A percentile compares a stretch with the other conserved stretches of the same genome.
phyloP scores from a whole-genome alignment of 1,140 invertebrate genomes.

The Drosophila simulans region DNA sequence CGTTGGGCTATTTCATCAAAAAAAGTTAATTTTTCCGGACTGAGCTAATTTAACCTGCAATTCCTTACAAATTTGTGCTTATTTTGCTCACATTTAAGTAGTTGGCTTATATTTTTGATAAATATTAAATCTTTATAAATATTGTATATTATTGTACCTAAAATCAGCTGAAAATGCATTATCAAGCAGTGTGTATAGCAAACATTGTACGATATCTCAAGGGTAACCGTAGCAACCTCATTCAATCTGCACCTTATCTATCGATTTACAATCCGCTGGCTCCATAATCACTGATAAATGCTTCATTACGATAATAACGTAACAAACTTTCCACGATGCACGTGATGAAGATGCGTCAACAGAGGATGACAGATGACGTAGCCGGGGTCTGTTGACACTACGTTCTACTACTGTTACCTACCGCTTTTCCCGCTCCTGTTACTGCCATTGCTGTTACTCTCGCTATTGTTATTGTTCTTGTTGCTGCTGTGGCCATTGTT shows the following conservation, averaged over 20 bases:
- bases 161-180: no score
- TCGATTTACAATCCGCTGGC: conserved; percentile 54
- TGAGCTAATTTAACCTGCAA: no score
- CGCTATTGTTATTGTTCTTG: background rate
- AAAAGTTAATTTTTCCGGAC: no score
- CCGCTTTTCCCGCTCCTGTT: conserved; percentile 21
- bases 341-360: conserved; percentile 57
- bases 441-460: background rate
- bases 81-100: no score
- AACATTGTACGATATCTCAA: conserved; percentile 13
- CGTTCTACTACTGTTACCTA: conserved; percentile 21
- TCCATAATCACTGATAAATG: conserved; percentile 47
- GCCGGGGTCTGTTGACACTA: conserved; percentile 18
- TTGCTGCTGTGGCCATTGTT: conserved; percentile 15
- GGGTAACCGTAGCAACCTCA: conserved; percentile 9
- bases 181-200: background rate
- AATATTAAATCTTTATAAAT: no score
- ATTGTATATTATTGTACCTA: no score
- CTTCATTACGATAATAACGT: conserved; percentile 22
- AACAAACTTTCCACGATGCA: conserved; percentile 67
- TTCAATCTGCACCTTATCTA: background rate
- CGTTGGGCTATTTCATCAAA: no score
- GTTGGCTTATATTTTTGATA: no score
- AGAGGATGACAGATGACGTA: conserved; percentile 48
- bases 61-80: no score